Evolutionary conservation across 35 echinoderm and acorn worm genomes (phyloP), one percentile per base, ranked within the genome.

Genomic region (Antedon bifida): DNA sequence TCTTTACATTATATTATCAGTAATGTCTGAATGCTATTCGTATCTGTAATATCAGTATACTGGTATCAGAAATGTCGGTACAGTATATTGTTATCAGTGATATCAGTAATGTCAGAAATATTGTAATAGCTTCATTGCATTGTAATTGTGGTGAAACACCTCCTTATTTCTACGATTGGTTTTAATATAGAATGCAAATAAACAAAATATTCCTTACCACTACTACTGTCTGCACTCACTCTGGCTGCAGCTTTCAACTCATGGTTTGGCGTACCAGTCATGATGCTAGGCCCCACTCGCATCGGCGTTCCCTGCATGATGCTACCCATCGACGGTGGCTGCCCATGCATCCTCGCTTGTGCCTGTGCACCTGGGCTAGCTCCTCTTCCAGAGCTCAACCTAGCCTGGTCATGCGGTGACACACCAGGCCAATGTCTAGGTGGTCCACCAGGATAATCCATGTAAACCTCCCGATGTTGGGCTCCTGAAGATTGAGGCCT

Each of bases 231-330:
- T 38, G n/a, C 34, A 39, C n/a, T 35, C 36, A 38, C 78, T 38
- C 31, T 80, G 78, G 32, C 34, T 80, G 73, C 75, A 1, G 77
- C 82, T 34, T 83, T 89, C 21, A 89, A 39, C 36, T 89, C 88
- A 0, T 79, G 88, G 32, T 89, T 89, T 34, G 88, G 88, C 32
- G 74, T 85, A 1, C 88, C 88, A 10, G 78, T 55, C 38, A 81
- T 81, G 32, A 89, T 89, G 78, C 88, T 89, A 32, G 88, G 88
- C 13, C 77, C 76, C 11, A 31, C 74, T n/a, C 83, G 78, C 45
- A 86, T 85, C 30, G 88, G 88, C 26, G 83, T 90, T 26, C 88
- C 88, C 46, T 79, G 64, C 56, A 86, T 75, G 79, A 90, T 90
- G 78, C 88, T 90, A 19, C 88, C 88, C 36, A 35, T 74, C 14